phyloP scores from a whole-genome alignment of 2,888 invertebrate species.

The Ichneumoninae sp. region DNA sequence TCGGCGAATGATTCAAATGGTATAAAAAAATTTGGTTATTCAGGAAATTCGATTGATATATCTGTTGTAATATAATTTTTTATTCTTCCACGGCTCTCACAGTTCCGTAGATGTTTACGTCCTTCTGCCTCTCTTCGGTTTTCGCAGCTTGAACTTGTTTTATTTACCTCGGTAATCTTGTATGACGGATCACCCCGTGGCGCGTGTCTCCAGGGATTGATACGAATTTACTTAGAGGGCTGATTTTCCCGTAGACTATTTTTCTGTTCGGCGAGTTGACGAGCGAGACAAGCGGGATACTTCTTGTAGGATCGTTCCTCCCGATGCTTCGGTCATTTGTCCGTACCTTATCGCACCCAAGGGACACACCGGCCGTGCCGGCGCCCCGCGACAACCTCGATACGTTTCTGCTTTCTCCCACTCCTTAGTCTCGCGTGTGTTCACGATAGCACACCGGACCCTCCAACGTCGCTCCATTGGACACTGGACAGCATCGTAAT shows the following conservation, averaged over 20 bases:
- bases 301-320: constrained; percentile 64
- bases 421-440: constrained; percentile 30
- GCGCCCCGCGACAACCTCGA: constrained; percentile 55
- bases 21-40: constrained; percentile 80
- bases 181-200: constrained; percentile 80
- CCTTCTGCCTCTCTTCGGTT: constrained; percentile 1
- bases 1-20: constrained; percentile 62
- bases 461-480: constrained; percentile 50
- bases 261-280: constrained; percentile 74
- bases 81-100: constrained; percentile 50
- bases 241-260: constrained; percentile 79
- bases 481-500: constrained; percentile 60
- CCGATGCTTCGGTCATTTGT: constrained; percentile 82
- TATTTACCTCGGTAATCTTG: constrained; percentile 83
- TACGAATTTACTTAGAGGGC: constrained; percentile 84
- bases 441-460: constrained; percentile 29
- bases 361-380: constrained; percentile 74
- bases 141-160: constrained; percentile 65
- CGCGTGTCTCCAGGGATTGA: constrained; percentile 80
- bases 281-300: constrained; percentile 13
- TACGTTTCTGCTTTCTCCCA: constrained; percentile 58
- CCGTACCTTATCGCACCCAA: constrained; percentile 82
- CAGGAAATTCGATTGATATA: constrained; percentile 60
- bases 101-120: constrained; percentile 40
- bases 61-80: constrained; percentile 66